Base-by-base conservation (phyloP, 2,113 vertebrate species). In the Paracyprichromis sp. region DNA sequence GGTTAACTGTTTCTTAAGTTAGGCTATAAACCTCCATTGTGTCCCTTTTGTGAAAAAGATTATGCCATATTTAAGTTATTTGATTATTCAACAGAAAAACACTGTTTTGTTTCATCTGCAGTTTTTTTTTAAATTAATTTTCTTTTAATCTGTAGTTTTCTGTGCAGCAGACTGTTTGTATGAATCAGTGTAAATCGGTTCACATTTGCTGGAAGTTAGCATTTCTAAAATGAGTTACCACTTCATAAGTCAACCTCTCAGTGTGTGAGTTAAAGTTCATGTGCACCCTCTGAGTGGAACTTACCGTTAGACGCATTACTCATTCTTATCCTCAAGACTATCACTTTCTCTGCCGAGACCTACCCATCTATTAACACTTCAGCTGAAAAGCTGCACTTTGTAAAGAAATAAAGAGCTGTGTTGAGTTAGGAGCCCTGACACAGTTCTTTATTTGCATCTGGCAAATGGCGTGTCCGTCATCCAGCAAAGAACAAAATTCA, bases 391-490 rank as follows among this genome's bases (percentile, higher is more conserved):
- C 26, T 31, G 76, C 47, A 83, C 80, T 80, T 86, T 24, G n/a
- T 54, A 71, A 79, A 88, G 76, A 59, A 82, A 92, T 66, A 71
- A 90, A 56, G 83, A 89, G 82, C 61, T 40, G 26, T 61, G 63
- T 38, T 89, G 85, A 92, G 92, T 90, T 92, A 93, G 79, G 47
- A 90, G 85, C 61, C 69, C 88, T 92, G 91, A 94, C 91, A 88
- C 87, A 92, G 93, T 56, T 86, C 57, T 88, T 94, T 82, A 94
- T 95, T 95, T 94, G 91, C 88, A 94, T 94, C 80, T 79, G 85
- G 91, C 59, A 95, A 95, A 94, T 94, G 93, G 92, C 87, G 86
- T 90, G 80, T 85, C 86, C 91, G 88, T 94, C 92, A 93, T 90
- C 88, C 73, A 92, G 93, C 93, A 94, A 93, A 94, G 85, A 92